A percentile compares a stretch with the other conserved stretches of the same genome.
phyloP scores from a whole-genome alignment of 2,113 vertebrate genomes.

The Ovis canadensis region DNA sequence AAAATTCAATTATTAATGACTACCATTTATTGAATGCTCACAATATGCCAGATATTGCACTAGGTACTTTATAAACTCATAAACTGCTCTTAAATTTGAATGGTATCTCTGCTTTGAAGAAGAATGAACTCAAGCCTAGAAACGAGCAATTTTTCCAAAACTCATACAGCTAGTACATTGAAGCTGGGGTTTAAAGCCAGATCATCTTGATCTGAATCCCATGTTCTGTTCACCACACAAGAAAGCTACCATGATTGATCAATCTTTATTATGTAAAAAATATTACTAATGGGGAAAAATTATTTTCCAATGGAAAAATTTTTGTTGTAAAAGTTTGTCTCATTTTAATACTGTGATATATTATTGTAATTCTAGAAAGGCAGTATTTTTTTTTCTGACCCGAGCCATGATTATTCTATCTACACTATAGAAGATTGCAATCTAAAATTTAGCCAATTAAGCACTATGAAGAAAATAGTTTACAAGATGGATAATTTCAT shows the following conservation, averaged over 20 bases:
- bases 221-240: not conserved
- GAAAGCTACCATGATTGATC: not conserved
- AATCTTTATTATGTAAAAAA: not conserved
- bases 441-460: conserved; percentile 44
- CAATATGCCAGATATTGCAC: not conserved
- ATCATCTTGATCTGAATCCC: not conserved
- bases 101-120: not conserved
- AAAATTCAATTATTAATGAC: not conserved
- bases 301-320: not conserved
- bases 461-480: not conserved
- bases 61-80: not conserved
- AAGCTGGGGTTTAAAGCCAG: not conserved
- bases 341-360: not conserved
- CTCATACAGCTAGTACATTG: not conserved
- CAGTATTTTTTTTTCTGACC: not conserved
- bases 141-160: not conserved
- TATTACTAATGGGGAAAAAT: not conserved
- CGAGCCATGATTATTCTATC: not conserved
- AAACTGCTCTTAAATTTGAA: not conserved
- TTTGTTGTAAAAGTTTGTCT: not conserved
- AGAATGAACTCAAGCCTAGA: not conserved
- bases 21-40: not conserved
- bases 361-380: not conserved
- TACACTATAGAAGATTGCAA: not conserved
- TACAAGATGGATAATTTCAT: conserved; percentile 35